Evolutionary conservation across 2,888 invertebrate species (phyloP).

Genomic region (Synanthedon andrenaeformis): DNA sequence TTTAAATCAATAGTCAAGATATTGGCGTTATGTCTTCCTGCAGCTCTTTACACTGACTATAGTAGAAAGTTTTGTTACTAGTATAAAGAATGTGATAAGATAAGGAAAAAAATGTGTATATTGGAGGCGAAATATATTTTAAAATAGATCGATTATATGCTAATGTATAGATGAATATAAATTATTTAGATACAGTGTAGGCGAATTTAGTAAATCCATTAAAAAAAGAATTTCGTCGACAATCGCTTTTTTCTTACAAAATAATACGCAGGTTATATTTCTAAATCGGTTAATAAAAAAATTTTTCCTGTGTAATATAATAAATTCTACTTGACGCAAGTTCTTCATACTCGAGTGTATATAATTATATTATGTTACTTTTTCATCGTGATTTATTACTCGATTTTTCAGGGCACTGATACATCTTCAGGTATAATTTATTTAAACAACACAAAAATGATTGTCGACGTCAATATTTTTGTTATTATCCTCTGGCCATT

Average conservation of each 20-base stretch:
- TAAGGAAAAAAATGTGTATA: constrained; percentile 49
- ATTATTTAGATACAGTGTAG: constrained; percentile 33
- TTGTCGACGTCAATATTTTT: neutral
- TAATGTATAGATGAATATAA: constrained; percentile 37
- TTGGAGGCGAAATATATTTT: constrained; percentile 43
- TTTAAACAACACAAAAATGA: neutral
- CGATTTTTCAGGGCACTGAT: too few relatives aligned
- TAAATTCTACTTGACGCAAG: too few relatives aligned
- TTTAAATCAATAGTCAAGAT: neutral
- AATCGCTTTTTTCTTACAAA: constrained; percentile 14
- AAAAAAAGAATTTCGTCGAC: constrained; percentile 8
- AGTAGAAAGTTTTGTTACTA: constrained; percentile 62
- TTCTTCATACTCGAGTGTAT: too few relatives aligned
- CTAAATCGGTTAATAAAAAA: too few relatives aligned
- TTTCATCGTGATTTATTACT: too few relatives aligned
- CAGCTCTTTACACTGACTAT: constrained; percentile 71
- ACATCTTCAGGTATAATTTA: too few relatives aligned
- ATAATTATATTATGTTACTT: too few relatives aligned
- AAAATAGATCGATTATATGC: constrained; percentile 42
- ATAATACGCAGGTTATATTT: too few relatives aligned
- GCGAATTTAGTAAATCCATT: constrained; percentile 19
- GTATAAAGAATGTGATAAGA: constrained; percentile 66
- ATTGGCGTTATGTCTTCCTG: constrained; percentile 64
- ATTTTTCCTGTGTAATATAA: too few relatives aligned
- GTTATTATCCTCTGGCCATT: constrained; percentile 23